Base-by-base conservation (phyloP, 2,888 invertebrate genomes). In the Sclerodermus sp. region DNA sequence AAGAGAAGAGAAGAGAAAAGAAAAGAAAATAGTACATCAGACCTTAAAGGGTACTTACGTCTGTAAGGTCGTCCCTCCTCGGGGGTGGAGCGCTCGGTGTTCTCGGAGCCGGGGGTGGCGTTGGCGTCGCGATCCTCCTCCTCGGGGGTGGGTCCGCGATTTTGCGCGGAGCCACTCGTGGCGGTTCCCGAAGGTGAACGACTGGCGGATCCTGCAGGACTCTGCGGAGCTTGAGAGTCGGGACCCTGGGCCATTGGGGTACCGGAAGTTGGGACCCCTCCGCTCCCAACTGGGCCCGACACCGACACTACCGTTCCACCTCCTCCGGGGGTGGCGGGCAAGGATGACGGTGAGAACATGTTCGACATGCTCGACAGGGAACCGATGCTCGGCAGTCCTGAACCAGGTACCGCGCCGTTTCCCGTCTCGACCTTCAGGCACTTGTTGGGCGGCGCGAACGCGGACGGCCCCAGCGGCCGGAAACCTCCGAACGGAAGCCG, bases 401-500 rank as follows among this genome's bases (percentile, higher is more conserved):
- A 71, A 15, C 73, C 70, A 47, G 60, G 43, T 13, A 62, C 60
- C 23, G 62, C 34, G 5, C 62, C 62, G 62, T 62, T 62, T 32
- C 62, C 61, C 14, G 75, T 73, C 51, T 77, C 77, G 48, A 77
- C 69, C 59, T 77, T 77, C 45, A 77, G 68, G 51, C 87, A 87
- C 79, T 87, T 87, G 65, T 75, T 75, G 36, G 87, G 87, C 41
- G 85, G 86, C 66, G 86, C 86, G 76, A 87, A 88, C 16, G 87
- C 87, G 68, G 87, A 87, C 49, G 84, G 83, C 50, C 85, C 82
- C 48, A 84, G 74, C 3, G 85, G 85, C 53, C 85, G 80, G 70
- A 85, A 85, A 42, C 82, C 80, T 53, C 82, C 82, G 62, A 85
- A 82, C 37, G 86, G 84, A 61, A 83, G 73, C 71, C 84, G 80